Percentiles rank a stretch among this genome's conserved stretches.
These are phyloP conservation scores for Colletes collaris DNA, from an alignment of 2,888 invertebrate species.

Conservation along the genomic window DNA sequence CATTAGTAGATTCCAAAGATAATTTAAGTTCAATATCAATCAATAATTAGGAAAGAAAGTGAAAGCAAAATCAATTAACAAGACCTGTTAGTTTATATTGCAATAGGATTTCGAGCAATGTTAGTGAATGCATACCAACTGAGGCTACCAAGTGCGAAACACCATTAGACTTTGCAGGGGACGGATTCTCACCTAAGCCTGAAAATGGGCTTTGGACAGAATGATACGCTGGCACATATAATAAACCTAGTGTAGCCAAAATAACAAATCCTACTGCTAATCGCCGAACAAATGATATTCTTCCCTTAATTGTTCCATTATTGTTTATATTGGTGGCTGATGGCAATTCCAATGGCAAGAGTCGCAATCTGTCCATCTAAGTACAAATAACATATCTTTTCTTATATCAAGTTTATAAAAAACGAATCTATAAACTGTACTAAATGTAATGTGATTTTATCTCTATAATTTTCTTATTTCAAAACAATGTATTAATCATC, in stretches of 20 bases:
- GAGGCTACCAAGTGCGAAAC: conserved; percentile 75
- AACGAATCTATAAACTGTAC: neutral
- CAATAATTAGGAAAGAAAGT: conserved; percentile 2
- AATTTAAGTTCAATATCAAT: neutral
- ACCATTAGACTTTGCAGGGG: conserved; percentile 74
- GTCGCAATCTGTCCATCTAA: conserved; percentile 79
- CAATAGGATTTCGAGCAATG: conserved; percentile 48
- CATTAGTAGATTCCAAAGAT: conserved; percentile 6
- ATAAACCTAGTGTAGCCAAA: conserved; percentile 77
- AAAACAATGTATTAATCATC: neutral
- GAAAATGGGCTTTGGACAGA: conserved; percentile 79
- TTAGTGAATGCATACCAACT: conserved; percentile 78
- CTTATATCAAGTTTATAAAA: neutral
- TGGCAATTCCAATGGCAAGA: conserved; percentile 79
- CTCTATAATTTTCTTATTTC: neutral
- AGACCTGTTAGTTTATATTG: conserved; percentile 34
- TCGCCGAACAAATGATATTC: conserved; percentile 78
- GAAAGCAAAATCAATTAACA: conserved; percentile 2
- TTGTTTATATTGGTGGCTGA: conserved; percentile 74
- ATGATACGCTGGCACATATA: conserved; percentile 81
- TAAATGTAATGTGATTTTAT: neutral
- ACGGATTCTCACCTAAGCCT: conserved; percentile 81
- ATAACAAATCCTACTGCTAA: conserved; percentile 78
- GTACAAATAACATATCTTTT: conserved; percentile 21
- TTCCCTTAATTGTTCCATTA: conserved; percentile 71